Conservation (phyloP, 1,140 invertebrate genomes). For the Euura saliciscinereae region DNA sequence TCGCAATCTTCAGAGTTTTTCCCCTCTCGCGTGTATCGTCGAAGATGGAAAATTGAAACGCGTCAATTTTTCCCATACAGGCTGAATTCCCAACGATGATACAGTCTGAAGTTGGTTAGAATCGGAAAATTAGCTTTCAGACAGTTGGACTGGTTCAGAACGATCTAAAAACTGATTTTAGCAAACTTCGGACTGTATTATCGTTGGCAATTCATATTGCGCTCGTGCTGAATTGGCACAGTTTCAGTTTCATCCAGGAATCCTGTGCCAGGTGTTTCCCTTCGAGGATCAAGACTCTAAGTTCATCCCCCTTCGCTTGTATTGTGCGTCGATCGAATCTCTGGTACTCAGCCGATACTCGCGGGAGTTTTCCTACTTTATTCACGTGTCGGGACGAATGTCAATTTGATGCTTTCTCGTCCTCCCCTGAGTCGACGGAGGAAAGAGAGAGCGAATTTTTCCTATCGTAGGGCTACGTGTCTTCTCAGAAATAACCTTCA, state of each 20-base stretch:
- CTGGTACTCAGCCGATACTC: background rate
- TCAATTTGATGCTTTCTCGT: background rate
- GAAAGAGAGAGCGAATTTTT: slow-evolving; percentile 8
- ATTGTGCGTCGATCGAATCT: background rate
- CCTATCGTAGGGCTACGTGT: slow-evolving; percentile 15
- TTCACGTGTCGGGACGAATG: background rate
- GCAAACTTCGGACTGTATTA: no score
- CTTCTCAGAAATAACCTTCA: slow-evolving; percentile 31
- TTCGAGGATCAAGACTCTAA: background rate
- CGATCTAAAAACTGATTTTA: no score
- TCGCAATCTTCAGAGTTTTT: background rate
- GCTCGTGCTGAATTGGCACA: background rate
- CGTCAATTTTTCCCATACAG: background rate
- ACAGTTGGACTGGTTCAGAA: no score
- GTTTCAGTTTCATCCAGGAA: background rate
- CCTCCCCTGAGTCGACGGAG: background rate
- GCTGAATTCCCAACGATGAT: no score
- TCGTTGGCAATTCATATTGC: background rate
- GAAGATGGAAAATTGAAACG: background rate
- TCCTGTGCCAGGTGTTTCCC: background rate
- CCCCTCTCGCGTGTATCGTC: background rate
- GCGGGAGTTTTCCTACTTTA: background rate
- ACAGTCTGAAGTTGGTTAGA: no score
- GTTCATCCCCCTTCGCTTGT: background rate
- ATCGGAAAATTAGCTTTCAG: no score